Percentiles rank a stretch among this genome's conserved stretches.
Evolutionary conservation across 2,113 vertebrate genomes (phyloP).

Genomic region (Pangasianodon gigas): DNA sequence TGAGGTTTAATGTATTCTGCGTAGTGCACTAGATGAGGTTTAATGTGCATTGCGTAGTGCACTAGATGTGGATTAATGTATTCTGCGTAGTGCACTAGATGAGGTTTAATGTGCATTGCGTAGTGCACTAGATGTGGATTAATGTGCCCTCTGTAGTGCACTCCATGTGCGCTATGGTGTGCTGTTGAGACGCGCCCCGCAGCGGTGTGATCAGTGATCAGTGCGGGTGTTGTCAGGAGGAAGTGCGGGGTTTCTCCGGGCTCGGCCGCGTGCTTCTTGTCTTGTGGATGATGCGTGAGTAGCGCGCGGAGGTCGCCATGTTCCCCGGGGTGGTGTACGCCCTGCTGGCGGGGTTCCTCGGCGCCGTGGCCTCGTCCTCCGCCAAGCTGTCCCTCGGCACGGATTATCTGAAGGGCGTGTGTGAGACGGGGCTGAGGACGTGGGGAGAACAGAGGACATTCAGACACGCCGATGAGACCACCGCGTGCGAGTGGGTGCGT

Average conservation of each 20-base stretch:
- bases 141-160: background rate
- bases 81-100: background rate
- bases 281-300: background rate
- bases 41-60: background rate
- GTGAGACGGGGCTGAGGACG: constrained; percentile 73
- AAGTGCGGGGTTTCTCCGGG: background rate
- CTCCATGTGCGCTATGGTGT: background rate
- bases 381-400: constrained; percentile 85
- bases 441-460: constrained; percentile 76
- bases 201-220: background rate
- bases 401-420: constrained; percentile 74
- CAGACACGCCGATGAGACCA: constrained; percentile 70
- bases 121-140: background rate
- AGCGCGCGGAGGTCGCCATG: constrained; percentile 62
- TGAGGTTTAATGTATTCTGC: background rate
- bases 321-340: constrained; percentile 77
- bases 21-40: background rate
- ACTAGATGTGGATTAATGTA: background rate
- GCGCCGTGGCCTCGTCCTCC: constrained; percentile 81
- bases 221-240: background rate
- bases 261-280: background rate
- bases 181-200: background rate
- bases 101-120: background rate
- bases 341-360: constrained; percentile 79
- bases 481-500: constrained; percentile 78